phyloP scores from a whole-genome alignment of 1,140 invertebrate genomes.

The Periplaneta americana region DNA sequence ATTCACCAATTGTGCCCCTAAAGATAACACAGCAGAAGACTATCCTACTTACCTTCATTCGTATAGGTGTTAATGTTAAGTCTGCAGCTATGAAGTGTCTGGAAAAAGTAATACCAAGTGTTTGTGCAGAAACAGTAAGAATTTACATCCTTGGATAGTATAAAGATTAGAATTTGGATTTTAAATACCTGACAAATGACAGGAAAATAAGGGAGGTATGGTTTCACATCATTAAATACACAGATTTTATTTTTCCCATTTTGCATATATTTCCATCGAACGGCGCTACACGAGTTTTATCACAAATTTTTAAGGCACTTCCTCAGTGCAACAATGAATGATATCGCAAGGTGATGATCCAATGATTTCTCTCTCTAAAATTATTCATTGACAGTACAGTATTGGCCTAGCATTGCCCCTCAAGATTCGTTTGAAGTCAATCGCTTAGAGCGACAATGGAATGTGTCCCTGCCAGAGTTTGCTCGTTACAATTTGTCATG shows the following conservation, averaged over 20 bases:
- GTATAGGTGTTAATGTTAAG: too few species aligned
- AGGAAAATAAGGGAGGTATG: background rate
- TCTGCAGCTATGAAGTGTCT: too few species aligned
- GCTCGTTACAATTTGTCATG: slow-evolving; percentile 6
- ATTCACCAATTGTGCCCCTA: too few species aligned
- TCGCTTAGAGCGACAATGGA: slow-evolving; percentile 14
- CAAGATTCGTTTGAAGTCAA: background rate
- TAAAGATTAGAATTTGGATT: too few species aligned
- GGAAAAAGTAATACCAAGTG: too few species aligned
- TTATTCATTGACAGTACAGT: background rate
- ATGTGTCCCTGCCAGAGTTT: slow-evolving; percentile 17
- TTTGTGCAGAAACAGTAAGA: too few species aligned
- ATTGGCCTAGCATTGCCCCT: background rate
- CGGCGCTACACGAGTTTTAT: slow-evolving; percentile 23
- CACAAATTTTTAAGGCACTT: slow-evolving; percentile 24
- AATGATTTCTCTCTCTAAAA: slow-evolving; percentile 1
- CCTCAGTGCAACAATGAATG: slow-evolving; percentile 22
- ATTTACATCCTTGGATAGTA: too few species aligned
- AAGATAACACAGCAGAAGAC: too few species aligned
- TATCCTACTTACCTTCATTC: too few species aligned
- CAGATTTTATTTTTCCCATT: background rate
- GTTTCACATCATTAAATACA: background rate
- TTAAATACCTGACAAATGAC: background rate
- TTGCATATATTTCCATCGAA: slow-evolving; percentile 22
- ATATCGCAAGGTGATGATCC: slow-evolving; percentile 19